Base-by-base conservation (phyloP, 1,140 invertebrate species). In the Ceratina calcarata region DNA sequence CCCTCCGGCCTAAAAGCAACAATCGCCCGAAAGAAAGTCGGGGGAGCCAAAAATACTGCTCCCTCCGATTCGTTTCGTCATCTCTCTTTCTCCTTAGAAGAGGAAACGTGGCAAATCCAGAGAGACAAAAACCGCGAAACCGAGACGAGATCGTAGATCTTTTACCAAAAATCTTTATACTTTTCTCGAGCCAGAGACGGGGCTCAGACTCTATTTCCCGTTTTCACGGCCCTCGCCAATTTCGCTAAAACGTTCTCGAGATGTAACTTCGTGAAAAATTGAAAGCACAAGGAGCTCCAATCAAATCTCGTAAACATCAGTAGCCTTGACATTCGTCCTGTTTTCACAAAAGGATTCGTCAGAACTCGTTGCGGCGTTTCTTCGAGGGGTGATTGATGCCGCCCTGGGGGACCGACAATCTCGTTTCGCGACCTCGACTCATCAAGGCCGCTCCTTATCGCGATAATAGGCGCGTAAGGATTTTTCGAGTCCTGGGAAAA, bases 381-480 rank as follows among this genome's bases (percentile, higher is more conserved):
- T 49, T 67, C 18, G 20, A 45, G 13, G 10, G 24, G 10, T 81
- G 75, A 81, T 82, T 66, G 82, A 64, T 68, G 77, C 24, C 51
- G 62, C 81, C 62, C 67, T 68, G 51, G 79, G 82, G 73, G 73
- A 61, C 72, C 73, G 53, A 81, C 66, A 79, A 75, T 72, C 80
- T 64, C 73, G 49, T 64, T 81, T 81, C 68, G 51, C 55, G 53
- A 71, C 66, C 78, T 62, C 71, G 53, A 58, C 78, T 78, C 82
- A 76, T 77, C 78, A 84, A 67, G 78, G 73, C 77, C 82, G 68
- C 76, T 85, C 78, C 72, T 45, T 64, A 58, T 72, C 68, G 49
- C 32, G 67, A 13, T 80, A 69, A 65, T 80, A 22, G 45, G 22
- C 45, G 27, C 57, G 67, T 45, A 51, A 78, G 57, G 67, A 71